phyloP scores from a whole-genome alignment of 2,888 invertebrate species.

The Sericinus montela region DNA sequence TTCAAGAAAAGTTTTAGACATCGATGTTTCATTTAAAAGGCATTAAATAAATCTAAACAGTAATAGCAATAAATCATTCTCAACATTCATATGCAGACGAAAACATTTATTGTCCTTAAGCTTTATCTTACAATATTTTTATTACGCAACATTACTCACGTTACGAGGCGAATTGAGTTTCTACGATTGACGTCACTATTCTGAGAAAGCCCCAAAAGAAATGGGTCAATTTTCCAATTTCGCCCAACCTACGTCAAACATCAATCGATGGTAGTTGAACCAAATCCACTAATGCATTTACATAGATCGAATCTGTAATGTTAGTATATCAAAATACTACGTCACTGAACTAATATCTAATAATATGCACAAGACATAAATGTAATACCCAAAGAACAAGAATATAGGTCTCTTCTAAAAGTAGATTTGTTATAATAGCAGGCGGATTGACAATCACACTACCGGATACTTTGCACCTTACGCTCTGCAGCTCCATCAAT shows the following conservation, averaged over 20 bases:
- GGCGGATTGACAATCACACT: too few relatives aligned
- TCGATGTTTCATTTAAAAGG: neutral
- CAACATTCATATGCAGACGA: slow-evolving; percentile 20
- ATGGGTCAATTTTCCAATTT: slow-evolving; percentile 65
- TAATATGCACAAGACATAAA: too few relatives aligned
- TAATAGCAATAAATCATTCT: slow-evolving; percentile 23
- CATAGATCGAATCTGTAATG: neutral
- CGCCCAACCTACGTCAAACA: slow-evolving; percentile 52
- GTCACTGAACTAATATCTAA: too few relatives aligned
- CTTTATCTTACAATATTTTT: slow-evolving; percentile 41
- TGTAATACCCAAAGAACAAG: too few relatives aligned
- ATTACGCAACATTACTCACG: slow-evolving; percentile 48
- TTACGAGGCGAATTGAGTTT: slow-evolving; percentile 34
- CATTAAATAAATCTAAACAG: slow-evolving; percentile 8
- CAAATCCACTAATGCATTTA: slow-evolving; percentile 19
- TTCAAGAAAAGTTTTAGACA: too few relatives aligned
- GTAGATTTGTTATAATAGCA: too few relatives aligned
- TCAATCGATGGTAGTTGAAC: slow-evolving; percentile 31
- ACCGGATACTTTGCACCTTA: too few relatives aligned
- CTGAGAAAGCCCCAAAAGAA: slow-evolving; percentile 50
- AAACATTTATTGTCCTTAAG: slow-evolving; percentile 20
- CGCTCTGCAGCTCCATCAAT: too few relatives aligned
- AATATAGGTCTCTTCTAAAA: too few relatives aligned
- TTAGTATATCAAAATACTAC: neutral
- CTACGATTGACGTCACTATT: slow-evolving; percentile 58